Percentiles rank a stretch among this genome's conserved stretches.
phyloP scores from a whole-genome alignment of 2,113 vertebrate species.

The Gobiocypris rarus region DNA sequence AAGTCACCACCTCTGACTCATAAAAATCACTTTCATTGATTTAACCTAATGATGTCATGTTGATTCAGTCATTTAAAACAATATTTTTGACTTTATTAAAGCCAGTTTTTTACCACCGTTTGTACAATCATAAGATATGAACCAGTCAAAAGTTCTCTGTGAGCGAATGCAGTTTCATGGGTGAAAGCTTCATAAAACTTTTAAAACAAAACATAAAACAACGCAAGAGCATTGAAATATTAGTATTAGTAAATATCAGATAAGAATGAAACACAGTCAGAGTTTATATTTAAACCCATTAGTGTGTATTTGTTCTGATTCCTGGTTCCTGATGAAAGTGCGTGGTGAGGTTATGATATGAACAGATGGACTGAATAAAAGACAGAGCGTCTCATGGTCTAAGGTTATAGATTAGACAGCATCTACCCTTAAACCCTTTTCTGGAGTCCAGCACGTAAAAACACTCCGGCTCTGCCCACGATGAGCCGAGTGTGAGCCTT shows the following conservation, averaged over 20 bases:
- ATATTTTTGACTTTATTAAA: too few relatives aligned
- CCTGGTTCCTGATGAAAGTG: not conserved
- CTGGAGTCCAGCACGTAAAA: not conserved
- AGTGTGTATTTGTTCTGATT: not conserved
- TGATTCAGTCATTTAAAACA: too few relatives aligned
- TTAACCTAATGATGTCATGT: too few relatives aligned
- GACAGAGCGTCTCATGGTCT: not conserved
- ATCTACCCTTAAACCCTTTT: too few relatives aligned
- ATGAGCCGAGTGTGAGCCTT: conserved; percentile 30
- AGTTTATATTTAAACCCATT: not conserved
- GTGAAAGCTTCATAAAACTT: too few relatives aligned
- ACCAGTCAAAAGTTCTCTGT: too few relatives aligned
- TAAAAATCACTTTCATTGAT: not conserved
- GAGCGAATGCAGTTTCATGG: too few relatives aligned
- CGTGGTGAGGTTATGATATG: not conserved
- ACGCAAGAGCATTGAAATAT: too few relatives aligned
- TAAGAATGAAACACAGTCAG: not conserved
- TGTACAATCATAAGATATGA: too few relatives aligned
- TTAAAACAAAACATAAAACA: too few relatives aligned
- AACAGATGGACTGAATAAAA: not conserved
- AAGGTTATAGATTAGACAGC: conserved; percentile 33
- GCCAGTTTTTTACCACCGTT: too few relatives aligned
- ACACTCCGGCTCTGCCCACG: not conserved
- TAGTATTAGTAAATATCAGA: not conserved
- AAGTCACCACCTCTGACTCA: not conserved